Base-by-base conservation (phyloP, 2,888 invertebrate species). In the Platycnemis pennipes region DNA sequence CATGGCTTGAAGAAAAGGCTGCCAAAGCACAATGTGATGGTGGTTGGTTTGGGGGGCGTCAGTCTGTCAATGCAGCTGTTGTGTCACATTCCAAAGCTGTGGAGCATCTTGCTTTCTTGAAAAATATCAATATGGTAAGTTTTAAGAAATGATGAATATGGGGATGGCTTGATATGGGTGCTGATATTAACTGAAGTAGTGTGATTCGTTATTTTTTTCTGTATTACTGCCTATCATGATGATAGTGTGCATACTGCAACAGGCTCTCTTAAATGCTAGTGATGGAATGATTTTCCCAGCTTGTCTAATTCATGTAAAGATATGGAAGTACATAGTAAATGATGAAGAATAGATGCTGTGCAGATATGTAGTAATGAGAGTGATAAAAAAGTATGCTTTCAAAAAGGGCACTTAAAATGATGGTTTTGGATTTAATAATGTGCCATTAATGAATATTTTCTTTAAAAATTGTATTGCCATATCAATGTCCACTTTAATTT, bases 31-130 rank as follows among this genome's bases (percentile, higher is more conserved):
- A 77, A 56, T 94, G 94, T 94, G 94, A 88, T 53, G 88, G 45
- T 88, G 63, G 91, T 91, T 91, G 91, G 91, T 91, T 91, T 69
- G 91, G 91, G 63, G 85, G 89, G 94, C 31, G 53, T 87, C 85
- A 98, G 98, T 95, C 97, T 98, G 94, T 97, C 98, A 96, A 97
- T 98, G 89, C 96, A 98, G 89, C 97, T 98, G 56, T 91, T 63
- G 63, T 91, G 44, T 63, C 91, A 91, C 91, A 91, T 91, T 91
- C 91, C 91, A 91, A 91, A 56, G 91, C 63, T 91, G 91, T 91
- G 91, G 91, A 91, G 42, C 63, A 56, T 63, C 91, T 91, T 63
- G 56, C 91, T 91, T 63, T 26, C 26, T n/a, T n/a, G 56, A 56
- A 56, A 56, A 44, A 91, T 77, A 16, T 63, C 42, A 26, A 44